Evolutionary conservation across 2,797 vertebrate species (phyloP).

Genomic region (Mormyrops attenuatus): DNA sequence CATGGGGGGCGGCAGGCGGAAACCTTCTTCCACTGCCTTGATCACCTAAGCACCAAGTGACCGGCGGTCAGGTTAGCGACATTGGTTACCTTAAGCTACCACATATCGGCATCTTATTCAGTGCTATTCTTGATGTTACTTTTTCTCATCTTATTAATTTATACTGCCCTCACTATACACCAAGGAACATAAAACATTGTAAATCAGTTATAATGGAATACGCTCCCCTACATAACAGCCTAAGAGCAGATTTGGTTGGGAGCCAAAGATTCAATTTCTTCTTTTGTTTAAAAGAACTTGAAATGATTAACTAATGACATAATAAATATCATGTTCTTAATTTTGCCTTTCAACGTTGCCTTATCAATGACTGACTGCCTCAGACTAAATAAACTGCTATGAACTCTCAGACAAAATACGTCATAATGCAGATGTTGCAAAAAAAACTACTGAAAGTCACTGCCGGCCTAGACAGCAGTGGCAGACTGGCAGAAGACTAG

Average conservation of each 20-base stretch:
- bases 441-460: neutral
- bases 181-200: neutral
- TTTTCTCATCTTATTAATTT: neutral
- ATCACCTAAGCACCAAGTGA: slow-evolving; percentile 75
- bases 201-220: neutral
- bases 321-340: slow-evolving; percentile 23
- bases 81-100: neutral
- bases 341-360: slow-evolving; percentile 25
- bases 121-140: neutral
- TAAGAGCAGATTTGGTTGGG: neutral
- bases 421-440: slow-evolving; percentile 8
- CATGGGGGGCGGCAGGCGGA: slow-evolving; percentile 94
- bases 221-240: neutral
- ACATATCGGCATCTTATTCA: neutral
- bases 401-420: neutral
- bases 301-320: slow-evolving; percentile 12
- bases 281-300: neutral
- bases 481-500: neutral
- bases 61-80: neutral
- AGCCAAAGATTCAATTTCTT: slow-evolving; percentile 1
- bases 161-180: neutral
- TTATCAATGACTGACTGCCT: slow-evolving; percentile 19
- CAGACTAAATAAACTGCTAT: slow-evolving; percentile 31
- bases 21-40: slow-evolving; percentile 96
- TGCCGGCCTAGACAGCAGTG: neutral